Percentiles rank a stretch among this genome's conserved stretches.
phyloP scores from a whole-genome alignment of 2,888 invertebrate genomes.

The Ephialtes manifestator region DNA sequence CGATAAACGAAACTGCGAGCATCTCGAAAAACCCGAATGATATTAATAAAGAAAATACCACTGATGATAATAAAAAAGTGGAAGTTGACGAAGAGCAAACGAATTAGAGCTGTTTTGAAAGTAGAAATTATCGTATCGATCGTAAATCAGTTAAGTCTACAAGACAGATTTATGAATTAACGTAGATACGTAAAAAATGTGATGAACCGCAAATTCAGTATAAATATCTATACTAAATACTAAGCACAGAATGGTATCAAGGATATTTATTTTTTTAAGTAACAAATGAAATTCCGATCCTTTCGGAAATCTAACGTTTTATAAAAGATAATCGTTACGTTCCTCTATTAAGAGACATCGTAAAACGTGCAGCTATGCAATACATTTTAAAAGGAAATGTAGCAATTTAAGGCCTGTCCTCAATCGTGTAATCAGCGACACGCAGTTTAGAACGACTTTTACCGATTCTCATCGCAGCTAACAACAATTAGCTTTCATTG shows the following conservation, averaged over 20 bases:
- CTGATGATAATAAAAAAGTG: constrained; percentile 2
- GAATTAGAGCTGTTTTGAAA: background rate
- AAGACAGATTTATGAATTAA: constrained; percentile 11
- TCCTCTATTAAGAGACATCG: constrained; percentile 26
- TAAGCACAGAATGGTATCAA: constrained; percentile 32
- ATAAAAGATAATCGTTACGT: constrained; percentile 26
- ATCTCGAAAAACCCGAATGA: background rate
- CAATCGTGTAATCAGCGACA: constrained; percentile 9
- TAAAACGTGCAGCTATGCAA: constrained; percentile 15
- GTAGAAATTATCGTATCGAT: constrained; percentile 14
- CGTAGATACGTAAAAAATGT: constrained; percentile 47
- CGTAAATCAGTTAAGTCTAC: background rate
- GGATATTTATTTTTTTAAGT: constrained; percentile 46
- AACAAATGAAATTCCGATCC: constrained; percentile 16
- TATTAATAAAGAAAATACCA: constrained; percentile 7
- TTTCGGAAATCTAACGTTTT: constrained; percentile 21
- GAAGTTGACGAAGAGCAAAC: constrained; percentile 14
- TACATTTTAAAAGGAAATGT: constrained; percentile 10
- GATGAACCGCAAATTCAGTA: constrained; percentile 46
- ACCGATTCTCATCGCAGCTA: background rate
- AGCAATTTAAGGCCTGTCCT: constrained; percentile 35
- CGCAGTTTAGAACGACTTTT: constrained; percentile 1
- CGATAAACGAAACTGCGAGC: constrained; percentile 1
- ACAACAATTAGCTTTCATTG: constrained; percentile 23
- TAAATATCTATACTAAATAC: constrained; percentile 35